Conservation (phyloP, 2,888 invertebrate genomes). For the Drosophila rellima region DNA sequence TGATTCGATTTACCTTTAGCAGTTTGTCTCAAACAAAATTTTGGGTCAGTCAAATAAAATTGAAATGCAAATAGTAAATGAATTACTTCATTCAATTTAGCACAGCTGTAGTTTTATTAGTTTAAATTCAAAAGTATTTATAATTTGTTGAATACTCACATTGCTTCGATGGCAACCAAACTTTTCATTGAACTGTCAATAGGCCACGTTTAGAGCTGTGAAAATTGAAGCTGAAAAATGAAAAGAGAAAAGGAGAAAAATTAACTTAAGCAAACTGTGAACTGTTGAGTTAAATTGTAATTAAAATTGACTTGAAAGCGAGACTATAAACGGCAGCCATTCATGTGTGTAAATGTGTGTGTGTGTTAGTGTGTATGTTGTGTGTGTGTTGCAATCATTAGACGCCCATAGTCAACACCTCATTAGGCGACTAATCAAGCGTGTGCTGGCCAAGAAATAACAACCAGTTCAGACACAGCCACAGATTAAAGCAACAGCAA, state of each 20-base stretch:
- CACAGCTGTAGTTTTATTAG: constrained; percentile 21
- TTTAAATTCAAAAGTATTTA: neutral
- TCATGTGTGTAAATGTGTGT: constrained; percentile 16
- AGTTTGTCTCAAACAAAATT: constrained; percentile 5
- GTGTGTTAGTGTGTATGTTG: constrained; percentile 13
- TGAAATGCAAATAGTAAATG: constrained; percentile 39
- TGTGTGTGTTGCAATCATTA: constrained; percentile 60
- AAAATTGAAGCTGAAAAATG: constrained; percentile 47
- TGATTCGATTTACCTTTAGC: constrained; percentile 25
- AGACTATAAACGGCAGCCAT: constrained; percentile 21
- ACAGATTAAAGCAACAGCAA: constrained; percentile 54
- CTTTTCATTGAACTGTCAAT: constrained; percentile 73
- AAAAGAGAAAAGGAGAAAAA: constrained; percentile 13
- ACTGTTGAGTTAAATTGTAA: constrained; percentile 22
- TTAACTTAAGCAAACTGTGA: neutral
- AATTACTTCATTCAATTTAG: constrained; percentile 4
- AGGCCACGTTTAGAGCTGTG: constrained; percentile 43
- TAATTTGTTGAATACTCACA: constrained; percentile 57
- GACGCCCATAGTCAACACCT: constrained; percentile 77
- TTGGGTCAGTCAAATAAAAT: constrained; percentile 35
- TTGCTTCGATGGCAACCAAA: constrained; percentile 64
- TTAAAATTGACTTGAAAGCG: constrained; percentile 49
- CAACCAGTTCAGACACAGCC: constrained; percentile 58
- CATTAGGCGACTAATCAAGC: constrained; percentile 84
- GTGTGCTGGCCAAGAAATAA: constrained; percentile 72